phyloP scores from a whole-genome alignment of 2,888 invertebrate genomes.

The Diplazon laetatorius region DNA sequence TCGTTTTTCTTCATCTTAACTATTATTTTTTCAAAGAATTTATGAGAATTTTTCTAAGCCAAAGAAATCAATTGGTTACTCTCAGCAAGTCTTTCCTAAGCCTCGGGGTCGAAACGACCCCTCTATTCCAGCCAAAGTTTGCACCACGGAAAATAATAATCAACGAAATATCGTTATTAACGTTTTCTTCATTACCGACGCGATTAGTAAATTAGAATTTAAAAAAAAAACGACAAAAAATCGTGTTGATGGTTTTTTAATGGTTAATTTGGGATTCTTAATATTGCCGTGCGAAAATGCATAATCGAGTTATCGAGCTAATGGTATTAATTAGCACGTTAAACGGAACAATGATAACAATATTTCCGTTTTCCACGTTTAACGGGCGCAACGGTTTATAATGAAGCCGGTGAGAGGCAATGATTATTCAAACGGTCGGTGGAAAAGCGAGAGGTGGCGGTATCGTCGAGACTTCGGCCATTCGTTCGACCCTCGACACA shows the following conservation, averaged over 20 bases:
- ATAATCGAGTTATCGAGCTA: background rate
- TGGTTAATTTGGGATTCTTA: too few relatives aligned
- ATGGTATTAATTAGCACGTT: conserved; percentile 6
- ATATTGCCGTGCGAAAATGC: background rate
- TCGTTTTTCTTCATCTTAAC: too few relatives aligned
- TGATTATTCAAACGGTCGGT: background rate
- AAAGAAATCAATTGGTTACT: too few relatives aligned
- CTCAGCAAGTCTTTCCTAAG: too few relatives aligned
- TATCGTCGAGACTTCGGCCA: background rate
- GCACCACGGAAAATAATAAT: too few relatives aligned
- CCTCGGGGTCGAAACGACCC: too few relatives aligned
- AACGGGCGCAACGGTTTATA: background rate
- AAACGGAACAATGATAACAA: background rate
- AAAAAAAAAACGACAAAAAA: background rate
- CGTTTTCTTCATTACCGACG: too few relatives aligned
- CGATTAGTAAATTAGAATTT: too few relatives aligned
- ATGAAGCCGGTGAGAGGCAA: background rate
- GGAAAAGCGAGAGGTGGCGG: background rate
- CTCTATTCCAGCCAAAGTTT: too few relatives aligned
- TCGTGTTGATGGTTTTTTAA: background rate
- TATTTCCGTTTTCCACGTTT: conserved; percentile 8
- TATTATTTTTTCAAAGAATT: too few relatives aligned
- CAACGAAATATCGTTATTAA: too few relatives aligned
- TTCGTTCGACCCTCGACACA: background rate
- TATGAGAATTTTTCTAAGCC: too few relatives aligned